Conservation (phyloP, 2,113 vertebrate genomes). For the Leucopsar rothschildi region DNA sequence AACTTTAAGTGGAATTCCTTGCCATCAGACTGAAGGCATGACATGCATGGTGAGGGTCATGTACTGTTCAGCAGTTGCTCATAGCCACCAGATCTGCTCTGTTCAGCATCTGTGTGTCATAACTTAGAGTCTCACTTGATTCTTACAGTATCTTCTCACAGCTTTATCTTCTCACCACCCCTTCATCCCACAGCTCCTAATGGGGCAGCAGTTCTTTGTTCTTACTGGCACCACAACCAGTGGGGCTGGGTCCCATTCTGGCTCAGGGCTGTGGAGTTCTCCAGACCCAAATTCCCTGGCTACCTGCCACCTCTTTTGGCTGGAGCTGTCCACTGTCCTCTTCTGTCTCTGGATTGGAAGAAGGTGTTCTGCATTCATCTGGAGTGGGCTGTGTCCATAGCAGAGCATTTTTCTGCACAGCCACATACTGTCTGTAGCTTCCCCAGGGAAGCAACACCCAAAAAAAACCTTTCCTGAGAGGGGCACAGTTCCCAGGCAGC, state of each 20-base stretch:
- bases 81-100: not conserved
- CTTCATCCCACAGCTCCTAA: not conserved
- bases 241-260: not conserved
- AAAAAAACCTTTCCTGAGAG: not conserved
- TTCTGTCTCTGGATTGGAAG: not conserved
- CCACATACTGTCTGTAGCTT: not conserved
- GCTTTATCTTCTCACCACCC: not conserved
- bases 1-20: not conserved
- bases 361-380: not conserved
- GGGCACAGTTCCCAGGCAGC: not conserved
- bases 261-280: not conserved
- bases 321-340: not conserved
- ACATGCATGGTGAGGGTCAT: not conserved
- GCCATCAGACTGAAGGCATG: not conserved
- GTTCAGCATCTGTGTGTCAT: not conserved
- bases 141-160: not conserved
- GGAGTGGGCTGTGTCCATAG: not conserved
- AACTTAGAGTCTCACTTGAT: not conserved
- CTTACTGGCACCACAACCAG: not conserved
- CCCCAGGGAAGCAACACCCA: rapidly evolving
- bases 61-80: rapidly evolving
- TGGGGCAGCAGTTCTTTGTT: not conserved
- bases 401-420: not conserved
- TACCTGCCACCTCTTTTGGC: not conserved
- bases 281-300: no score